These are phyloP conservation scores for Drosophila pullipes DNA, from an alignment of 2,888 invertebrate genomes.

Conservation along the genomic window DNA sequence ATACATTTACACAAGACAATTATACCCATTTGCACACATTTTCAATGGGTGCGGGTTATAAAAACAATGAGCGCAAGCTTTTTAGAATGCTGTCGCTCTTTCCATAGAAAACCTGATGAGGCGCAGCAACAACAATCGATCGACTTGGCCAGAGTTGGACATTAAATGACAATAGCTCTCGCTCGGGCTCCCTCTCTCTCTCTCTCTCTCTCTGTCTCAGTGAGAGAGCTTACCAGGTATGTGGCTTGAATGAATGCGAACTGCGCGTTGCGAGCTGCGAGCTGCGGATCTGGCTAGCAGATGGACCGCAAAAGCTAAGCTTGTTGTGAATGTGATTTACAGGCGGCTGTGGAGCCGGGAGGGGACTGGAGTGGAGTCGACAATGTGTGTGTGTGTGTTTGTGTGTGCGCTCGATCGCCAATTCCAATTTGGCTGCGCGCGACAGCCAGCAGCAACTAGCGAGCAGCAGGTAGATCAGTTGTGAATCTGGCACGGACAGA, in stretches of 20 bases:
- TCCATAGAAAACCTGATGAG: constrained; percentile 51
- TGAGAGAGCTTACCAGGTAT: constrained; percentile 5
- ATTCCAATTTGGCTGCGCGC: constrained; percentile 64
- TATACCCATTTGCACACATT: not conserved
- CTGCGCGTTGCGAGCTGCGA: not conserved
- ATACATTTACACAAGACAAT: not conserved
- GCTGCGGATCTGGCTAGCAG: constrained; percentile 57
- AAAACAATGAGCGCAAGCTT: constrained; percentile 23
- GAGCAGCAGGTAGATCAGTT: constrained; percentile 85
- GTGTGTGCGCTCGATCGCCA: constrained; percentile 65
- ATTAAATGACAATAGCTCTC: constrained; percentile 33
- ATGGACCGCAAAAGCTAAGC: constrained; percentile 73
- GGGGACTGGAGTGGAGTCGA: not conserved
- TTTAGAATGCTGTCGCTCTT: constrained; percentile 28
- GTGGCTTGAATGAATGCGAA: constrained; percentile 38
- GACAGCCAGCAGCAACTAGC: constrained; percentile 60
- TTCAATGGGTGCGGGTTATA: not conserved
- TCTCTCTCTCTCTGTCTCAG: constrained; percentile 5
- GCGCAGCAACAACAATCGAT: constrained; percentile 38
- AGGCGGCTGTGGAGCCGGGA: constrained; percentile 1
- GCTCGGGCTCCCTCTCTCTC: constrained; percentile 2
- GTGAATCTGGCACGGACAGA: constrained; percentile 85
- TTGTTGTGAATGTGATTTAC: constrained; percentile 56
- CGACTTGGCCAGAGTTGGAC: constrained; percentile 50
- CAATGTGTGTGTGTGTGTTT: constrained; percentile 2